Percentiles rank a stretch among this genome's conserved stretches.
These are phyloP conservation scores for Drosophila kambysellisi DNA, from an alignment of 2,888 invertebrate genomes.

Conservation along the genomic window DNA sequence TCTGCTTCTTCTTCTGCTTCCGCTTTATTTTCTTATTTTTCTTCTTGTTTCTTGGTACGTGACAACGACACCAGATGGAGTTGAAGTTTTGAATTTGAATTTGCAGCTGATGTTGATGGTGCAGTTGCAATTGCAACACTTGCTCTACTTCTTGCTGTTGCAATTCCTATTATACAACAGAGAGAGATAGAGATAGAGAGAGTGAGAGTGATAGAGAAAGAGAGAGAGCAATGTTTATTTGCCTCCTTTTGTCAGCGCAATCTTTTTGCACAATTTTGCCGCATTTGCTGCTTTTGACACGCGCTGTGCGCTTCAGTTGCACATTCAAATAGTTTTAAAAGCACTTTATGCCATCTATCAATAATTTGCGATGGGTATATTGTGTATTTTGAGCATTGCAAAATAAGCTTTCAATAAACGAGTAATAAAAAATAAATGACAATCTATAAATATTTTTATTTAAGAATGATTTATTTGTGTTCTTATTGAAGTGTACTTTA, in stretches of 20 bases:
- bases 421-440: not conserved
- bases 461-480: not conserved
- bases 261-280: slow-evolving; percentile 56
- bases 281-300: slow-evolving; percentile 73
- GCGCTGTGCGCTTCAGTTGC: slow-evolving; percentile 38
- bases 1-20: not conserved
- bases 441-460: not conserved
- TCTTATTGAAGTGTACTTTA: not conserved
- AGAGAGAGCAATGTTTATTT: slow-evolving; percentile 16
- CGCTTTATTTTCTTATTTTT: not conserved
- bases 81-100: slow-evolving; percentile 27
- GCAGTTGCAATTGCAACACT: slow-evolving; percentile 23
- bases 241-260: slow-evolving; percentile 45
- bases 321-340: slow-evolving; percentile 36
- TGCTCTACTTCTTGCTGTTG: slow-evolving; percentile 22
- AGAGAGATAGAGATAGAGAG: not conserved
- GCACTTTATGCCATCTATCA: slow-evolving; percentile 27
- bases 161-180: slow-evolving; percentile 16
- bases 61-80: slow-evolving; percentile 38
- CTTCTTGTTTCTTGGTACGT: slow-evolving; percentile 43
- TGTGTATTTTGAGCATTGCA: not conserved
- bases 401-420: not conserved
- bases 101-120: slow-evolving; percentile 35
- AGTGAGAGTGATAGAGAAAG: not conserved
- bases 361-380: slow-evolving; percentile 21